These are phyloP conservation scores for Cantharis nigra DNA, from an alignment of 2,888 invertebrate species.

Conservation along the genomic window DNA sequence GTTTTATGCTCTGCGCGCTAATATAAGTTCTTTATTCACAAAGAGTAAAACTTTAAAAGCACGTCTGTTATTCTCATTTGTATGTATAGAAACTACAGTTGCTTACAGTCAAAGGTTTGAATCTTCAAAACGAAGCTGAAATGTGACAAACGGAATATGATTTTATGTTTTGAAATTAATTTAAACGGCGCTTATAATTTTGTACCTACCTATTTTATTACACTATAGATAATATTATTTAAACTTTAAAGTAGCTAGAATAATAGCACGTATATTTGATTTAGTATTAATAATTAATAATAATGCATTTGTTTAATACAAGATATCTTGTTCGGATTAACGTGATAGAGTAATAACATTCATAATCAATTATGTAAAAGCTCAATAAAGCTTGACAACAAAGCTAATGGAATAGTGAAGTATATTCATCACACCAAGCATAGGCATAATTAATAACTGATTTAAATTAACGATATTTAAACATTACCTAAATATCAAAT, in stretches of 20 bases:
- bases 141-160: neutral
- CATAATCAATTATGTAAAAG: slow-evolving; percentile 1
- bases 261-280: neutral
- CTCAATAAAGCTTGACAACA: neutral
- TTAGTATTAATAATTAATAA: neutral
- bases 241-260: neutral
- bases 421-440: neutral
- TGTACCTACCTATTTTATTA: neutral
- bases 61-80: neutral
- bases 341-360: neutral
- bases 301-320: neutral
- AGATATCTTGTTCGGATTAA: slow-evolving; percentile 1
- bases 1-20: neutral
- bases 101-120: neutral
- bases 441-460: neutral
- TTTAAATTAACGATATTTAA: neutral
- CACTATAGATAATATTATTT: neutral
- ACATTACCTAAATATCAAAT: neutral
- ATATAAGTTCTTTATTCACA: slow-evolving; percentile 1
- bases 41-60: neutral
- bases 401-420: slow-evolving; percentile 1
- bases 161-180: neutral
- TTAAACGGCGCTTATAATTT: neutral
- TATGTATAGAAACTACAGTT: neutral
- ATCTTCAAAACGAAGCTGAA: neutral